Evolutionary conservation across 2,113 vertebrate genomes (phyloP), one percentile per base, ranked within the genome.

Genomic region (Cephalophus harveyi): DNA sequence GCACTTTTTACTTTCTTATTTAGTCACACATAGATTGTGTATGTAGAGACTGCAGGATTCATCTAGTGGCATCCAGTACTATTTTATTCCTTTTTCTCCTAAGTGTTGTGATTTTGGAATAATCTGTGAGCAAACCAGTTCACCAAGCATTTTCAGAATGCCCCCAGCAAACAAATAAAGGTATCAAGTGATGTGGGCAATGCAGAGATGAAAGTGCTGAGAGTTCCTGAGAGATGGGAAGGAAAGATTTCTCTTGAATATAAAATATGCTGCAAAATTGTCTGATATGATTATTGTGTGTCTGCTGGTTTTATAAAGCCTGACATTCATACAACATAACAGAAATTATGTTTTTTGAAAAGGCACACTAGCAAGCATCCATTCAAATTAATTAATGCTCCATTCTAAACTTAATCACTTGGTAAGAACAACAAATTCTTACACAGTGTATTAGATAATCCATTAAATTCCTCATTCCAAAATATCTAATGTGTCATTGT

Each of bases 241-340:
- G 48, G 14, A 95, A 76, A 71, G 15, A 48, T 87, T 81, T 97
- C 55, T 90, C 28, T 91, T 91, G 84, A 97, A 23, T 76, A 40
- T 76, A 46, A 81, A 85, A 40, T 36, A 71, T 16, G 46, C 71
- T 60, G 11, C 43, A 23, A 67, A 48, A 30, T 28, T 82, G 82
- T 87, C 62, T 59, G 16, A 43, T 86, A 33, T 86, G 19, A 48
- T 36, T 71, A 74, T 6, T 79, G 14, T 94, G 25, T 59, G 13
- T 82, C 43, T 17, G 33, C 43, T 57, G 21, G 33, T 55, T 85
- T 85, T 94, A 25, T 91, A 67, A 55, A 94, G 14, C 3, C 21
- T 82, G 8, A 9, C 23, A 40, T 79, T 64, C 28, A 36, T 17
- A 85, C 28, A 88, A 76, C 59, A 76, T 46, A 71, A 78, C 6